A percentile compares a stretch with the other conserved stretches of the same genome.
Conservation (phyloP, 2,797 vertebrate species). For the Tympanoctomys barrerae region DNA sequence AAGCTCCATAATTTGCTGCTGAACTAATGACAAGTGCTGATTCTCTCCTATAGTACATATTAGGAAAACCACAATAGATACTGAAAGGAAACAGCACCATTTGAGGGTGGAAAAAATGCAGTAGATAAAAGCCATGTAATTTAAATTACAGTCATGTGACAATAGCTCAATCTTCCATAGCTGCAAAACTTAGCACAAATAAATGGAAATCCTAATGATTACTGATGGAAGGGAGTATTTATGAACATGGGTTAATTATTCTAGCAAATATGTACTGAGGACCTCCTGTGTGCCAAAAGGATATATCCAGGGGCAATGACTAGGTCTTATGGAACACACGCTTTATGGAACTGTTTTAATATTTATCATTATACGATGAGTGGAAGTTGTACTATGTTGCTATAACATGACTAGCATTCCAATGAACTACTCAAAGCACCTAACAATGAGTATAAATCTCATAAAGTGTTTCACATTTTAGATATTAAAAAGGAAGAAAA, state of each 20-base stretch:
- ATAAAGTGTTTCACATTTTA: slow-evolving; percentile 39
- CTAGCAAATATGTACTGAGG: slow-evolving; percentile 51
- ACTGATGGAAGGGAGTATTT: background rate
- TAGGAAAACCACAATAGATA: slow-evolving; percentile 70
- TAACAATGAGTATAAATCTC: slow-evolving; percentile 44
- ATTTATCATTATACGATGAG: background rate
- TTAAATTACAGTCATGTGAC: slow-evolving; percentile 65
- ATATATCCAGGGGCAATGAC: background rate
- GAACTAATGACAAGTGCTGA: slow-evolving; percentile 57
- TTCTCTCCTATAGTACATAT: slow-evolving; percentile 33
- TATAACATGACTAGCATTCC: background rate
- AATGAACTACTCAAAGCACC: slow-evolving; percentile 25
- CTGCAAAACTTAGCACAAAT: slow-evolving; percentile 29
- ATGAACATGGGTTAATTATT: slow-evolving; percentile 27
- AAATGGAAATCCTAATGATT: slow-evolving; percentile 26
- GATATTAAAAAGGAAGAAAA: slow-evolving; percentile 10
- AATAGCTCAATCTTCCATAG: background rate
- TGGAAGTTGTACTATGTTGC: background rate
- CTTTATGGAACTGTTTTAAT: background rate
- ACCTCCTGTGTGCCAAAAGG: background rate
- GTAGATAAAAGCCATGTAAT: slow-evolving; percentile 60
- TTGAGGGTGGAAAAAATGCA: slow-evolving; percentile 66
- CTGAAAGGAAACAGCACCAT: slow-evolving; percentile 62
- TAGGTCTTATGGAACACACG: background rate
- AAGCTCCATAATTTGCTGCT: slow-evolving; percentile 51